Evolutionary conservation across 2,113 vertebrate species (phyloP), one percentile per base, ranked within the genome.

Genomic region (Chlorocebus sabaeus): DNA sequence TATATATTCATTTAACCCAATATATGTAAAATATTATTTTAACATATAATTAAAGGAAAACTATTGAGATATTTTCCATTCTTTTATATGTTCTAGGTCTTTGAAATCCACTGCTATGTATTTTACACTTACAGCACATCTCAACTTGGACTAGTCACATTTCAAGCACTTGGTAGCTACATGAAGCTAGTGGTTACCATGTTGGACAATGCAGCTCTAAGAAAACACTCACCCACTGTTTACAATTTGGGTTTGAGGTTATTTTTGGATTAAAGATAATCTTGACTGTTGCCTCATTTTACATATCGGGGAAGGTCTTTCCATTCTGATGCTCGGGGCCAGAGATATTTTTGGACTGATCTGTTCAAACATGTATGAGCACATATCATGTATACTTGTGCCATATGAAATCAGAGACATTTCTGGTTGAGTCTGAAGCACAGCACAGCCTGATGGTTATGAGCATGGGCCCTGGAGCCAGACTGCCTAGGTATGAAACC

Each of bases 201-300:
- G 3, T 12, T 45, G n/a, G 59, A 61, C 16, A 75, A 45, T 16
- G 81, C 2, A 40, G n/a, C 8, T 32, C 50, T 50, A 78, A 80
- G 76, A 40, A 93, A 93, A 75, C 25, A 57, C 23, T 48, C 27
- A 75, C n/a, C 5, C 22, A 22, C 35, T 86, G 5, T 35, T 81
- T 72, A 59, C 11, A 86, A 48, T 70, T 30, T 68, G 20, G 4
- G 35, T 92, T 90, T 87, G 80, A n/a, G 10, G 55, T 83, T 75
- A 73, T 48, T 94, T 95, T 76, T 82, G 2, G 61, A 59, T 90
- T 50, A 93, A 94, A 92, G 55, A 72, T 59, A 95, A 93, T 57
- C 50, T 93, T 45, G 57, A 75, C 13, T n/a, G 8, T 72, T 78
- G n/a, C 43, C 38, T 84, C 61, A 83, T 72, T 59, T 89, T 72